Conservation (phyloP, 2,888 invertebrate genomes). For the Stenolophus ochropezus region DNA sequence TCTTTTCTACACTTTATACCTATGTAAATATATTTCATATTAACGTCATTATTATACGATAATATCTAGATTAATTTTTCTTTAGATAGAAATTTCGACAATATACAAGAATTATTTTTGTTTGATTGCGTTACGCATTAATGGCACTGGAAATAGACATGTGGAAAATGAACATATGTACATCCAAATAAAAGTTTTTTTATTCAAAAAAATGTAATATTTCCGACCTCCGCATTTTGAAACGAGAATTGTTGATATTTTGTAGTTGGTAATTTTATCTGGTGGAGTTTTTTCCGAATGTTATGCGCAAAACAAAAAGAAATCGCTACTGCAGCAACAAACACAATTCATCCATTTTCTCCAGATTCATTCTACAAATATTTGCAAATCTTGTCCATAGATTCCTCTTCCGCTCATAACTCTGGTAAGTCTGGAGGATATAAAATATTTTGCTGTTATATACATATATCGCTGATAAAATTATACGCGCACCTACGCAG, state of each 20-base stretch:
- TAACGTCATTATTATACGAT: too few relatives aligned
- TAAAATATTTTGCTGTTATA: conserved; percentile 43
- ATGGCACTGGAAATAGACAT: too few relatives aligned
- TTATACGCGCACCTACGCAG: conserved; percentile 54
- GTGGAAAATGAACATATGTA: too few relatives aligned
- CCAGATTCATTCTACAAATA: neutral
- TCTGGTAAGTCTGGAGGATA: neutral
- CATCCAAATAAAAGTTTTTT: too few relatives aligned
- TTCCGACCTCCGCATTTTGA: neutral
- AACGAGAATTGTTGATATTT: neutral
- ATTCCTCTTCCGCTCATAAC: conserved; percentile 8
- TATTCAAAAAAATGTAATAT: too few relatives aligned
- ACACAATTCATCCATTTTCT: neutral
- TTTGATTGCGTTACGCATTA: too few relatives aligned
- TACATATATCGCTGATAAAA: conserved; percentile 53
- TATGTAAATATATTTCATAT: too few relatives aligned
- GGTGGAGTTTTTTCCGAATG: neutral
- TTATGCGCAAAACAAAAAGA: neutral
- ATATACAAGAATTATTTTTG: too few relatives aligned
- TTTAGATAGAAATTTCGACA: too few relatives aligned
- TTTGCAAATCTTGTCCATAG: conserved; percentile 6
- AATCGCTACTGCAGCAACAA: neutral
- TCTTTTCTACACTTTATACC: too few relatives aligned
- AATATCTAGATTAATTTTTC: too few relatives aligned
- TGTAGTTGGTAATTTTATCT: neutral